Evolutionary conservation across 2,113 vertebrate genomes (phyloP).

Genomic region (Chloropsis cyanopogon): DNA sequence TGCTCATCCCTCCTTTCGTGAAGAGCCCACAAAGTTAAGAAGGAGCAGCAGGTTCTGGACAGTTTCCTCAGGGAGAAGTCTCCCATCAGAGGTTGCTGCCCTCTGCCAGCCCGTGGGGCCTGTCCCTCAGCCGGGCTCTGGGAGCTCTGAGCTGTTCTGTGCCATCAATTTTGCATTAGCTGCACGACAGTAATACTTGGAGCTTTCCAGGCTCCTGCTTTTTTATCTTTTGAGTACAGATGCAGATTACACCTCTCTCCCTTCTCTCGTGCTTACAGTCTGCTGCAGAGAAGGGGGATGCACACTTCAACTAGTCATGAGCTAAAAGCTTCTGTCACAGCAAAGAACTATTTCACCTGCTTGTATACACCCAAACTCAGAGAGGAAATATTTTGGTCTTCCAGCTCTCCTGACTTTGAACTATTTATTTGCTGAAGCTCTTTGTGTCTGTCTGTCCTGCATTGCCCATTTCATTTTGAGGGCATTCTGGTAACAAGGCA

Average conservation of each 20-base stretch:
- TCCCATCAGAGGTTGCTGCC: not conserved
- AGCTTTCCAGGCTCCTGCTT: not conserved
- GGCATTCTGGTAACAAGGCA: not conserved
- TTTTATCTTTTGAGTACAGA: not conserved
- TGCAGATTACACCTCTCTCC: not conserved
- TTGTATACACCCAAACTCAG: not conserved
- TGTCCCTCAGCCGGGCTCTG: not conserved
- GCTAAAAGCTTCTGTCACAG: not conserved
- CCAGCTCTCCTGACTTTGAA: not conserved
- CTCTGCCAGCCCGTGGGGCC: not conserved
- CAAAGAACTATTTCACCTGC: not conserved
- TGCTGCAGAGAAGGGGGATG: not conserved
- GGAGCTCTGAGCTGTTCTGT: not conserved
- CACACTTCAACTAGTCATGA: not conserved
- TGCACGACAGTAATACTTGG: not conserved
- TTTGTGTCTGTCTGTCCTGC: not conserved
- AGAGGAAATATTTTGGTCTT: not conserved
- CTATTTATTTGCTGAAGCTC: not conserved
- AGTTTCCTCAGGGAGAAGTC: not conserved
- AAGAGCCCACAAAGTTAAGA: accelerated
- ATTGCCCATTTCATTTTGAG: accelerated
- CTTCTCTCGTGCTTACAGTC: not conserved
- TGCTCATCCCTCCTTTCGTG: not conserved
- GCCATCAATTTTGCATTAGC: not conserved
- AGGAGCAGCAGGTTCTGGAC: not conserved